Evolutionary conservation across 2,797 vertebrate genomes (phyloP).

Genomic region (Pelochelys cantorii): DNA sequence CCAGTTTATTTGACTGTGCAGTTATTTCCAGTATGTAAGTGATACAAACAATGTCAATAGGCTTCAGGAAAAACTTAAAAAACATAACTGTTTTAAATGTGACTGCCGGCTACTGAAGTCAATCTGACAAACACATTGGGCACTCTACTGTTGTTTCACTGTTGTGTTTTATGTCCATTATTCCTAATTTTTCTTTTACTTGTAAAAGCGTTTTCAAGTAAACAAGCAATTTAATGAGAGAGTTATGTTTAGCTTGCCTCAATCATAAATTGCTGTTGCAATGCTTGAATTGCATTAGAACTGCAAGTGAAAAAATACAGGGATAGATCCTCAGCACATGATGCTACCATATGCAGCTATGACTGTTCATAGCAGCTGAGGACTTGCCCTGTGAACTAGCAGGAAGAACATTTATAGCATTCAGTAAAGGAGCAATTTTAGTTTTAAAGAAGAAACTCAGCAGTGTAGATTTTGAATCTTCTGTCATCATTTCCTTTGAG

Average conservation of each 20-base stretch:
- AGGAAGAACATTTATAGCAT: neutral
- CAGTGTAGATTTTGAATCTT: neutral
- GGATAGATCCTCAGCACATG: neutral
- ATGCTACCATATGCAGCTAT: neutral
- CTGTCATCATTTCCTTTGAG: neutral
- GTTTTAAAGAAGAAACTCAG: neutral
- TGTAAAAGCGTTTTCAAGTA: neutral
- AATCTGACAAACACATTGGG: neutral
- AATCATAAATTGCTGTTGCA: constrained; percentile 1
- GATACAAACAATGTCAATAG: neutral
- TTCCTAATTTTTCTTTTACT: neutral
- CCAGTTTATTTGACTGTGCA: fast-evolving
- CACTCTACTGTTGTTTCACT: neutral
- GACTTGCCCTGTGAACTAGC: neutral
- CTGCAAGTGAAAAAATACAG: neutral
- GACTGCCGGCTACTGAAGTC: fast-evolving
- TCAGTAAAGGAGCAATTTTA: neutral
- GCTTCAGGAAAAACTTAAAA: neutral
- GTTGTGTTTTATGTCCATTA: neutral
- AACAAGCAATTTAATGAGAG: neutral
- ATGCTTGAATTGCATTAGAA: neutral
- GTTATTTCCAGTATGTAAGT: neutral
- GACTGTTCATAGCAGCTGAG: neutral
- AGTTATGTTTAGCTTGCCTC: neutral
- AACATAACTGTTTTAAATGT: neutral